These are phyloP conservation scores for Cyprinodon brontotheroides DNA, from an alignment of 2,113 vertebrate genomes.

Conservation along the genomic window DNA sequence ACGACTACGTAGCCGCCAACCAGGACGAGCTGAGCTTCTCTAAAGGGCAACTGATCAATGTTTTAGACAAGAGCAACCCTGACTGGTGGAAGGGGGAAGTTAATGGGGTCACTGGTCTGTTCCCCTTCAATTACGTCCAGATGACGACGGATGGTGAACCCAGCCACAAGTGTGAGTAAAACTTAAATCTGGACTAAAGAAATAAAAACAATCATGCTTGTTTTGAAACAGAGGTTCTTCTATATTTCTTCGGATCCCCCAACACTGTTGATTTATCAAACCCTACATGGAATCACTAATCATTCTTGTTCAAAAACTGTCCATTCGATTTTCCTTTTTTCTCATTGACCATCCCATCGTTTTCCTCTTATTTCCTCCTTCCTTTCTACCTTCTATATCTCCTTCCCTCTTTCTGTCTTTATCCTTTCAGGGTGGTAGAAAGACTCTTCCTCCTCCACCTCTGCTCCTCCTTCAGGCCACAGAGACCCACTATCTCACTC, in stretches of 20 bases:
- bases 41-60: conserved; percentile 91
- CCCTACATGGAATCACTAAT: background rate
- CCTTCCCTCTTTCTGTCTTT: conserved; percentile 37
- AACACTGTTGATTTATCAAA: conserved; percentile 5
- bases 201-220: background rate
- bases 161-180: conserved; percentile 93
- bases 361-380: conserved; percentile 12
- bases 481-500: conserved; percentile 89
- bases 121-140: conserved; percentile 95
- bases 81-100: conserved; percentile 98
- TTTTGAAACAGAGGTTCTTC: background rate
- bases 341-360: conserved; percentile 14
- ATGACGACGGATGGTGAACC: conserved; percentile 91
- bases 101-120: conserved; percentile 87
- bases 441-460: conserved; percentile 82
- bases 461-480: conserved; percentile 72
- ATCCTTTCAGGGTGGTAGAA: conserved; percentile 90
- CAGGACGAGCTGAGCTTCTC: conserved; percentile 93
- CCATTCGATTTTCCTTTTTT: conserved; percentile 25
- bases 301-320: conserved; percentile 24
- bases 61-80: conserved; percentile 88
- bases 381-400: conserved; percentile 26
- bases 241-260: conserved; percentile 11
- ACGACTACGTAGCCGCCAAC: conserved; percentile 91
- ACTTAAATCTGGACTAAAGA: background rate